phyloP scores from a whole-genome alignment of 1,140 invertebrate genomes.

The Macrobrachium nipponense region DNA sequence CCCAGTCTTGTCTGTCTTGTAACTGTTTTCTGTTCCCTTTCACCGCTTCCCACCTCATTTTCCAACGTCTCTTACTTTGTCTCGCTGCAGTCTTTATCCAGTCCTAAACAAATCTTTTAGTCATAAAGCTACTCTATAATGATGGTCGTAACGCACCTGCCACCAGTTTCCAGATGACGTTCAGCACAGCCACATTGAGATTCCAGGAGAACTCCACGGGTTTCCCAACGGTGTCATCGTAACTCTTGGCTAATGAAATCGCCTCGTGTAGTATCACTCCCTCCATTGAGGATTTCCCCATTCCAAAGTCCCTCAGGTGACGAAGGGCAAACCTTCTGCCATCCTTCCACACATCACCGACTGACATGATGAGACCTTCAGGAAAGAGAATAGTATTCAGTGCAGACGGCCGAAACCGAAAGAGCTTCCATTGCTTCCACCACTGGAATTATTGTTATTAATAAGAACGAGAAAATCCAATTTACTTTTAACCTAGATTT shows the following conservation, averaged over 20 bases:
- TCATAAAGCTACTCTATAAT: no score
- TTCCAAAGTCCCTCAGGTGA: slow-evolving; percentile 27
- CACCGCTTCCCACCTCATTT: no score
- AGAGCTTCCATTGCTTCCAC: no score
- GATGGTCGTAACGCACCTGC: background rate
- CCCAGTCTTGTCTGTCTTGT: no score
- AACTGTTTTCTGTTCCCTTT: no score
- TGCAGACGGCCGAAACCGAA: background rate
- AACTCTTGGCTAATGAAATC: background rate
- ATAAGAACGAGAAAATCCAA: no score
- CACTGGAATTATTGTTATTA: no score
- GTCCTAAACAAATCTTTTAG: no score
- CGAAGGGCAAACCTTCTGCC: slow-evolving; percentile 18
- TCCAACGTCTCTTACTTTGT: no score
- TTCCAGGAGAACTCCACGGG: background rate
- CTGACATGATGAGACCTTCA: slow-evolving; percentile 15
- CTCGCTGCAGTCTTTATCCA: no score
- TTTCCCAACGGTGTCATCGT: background rate
- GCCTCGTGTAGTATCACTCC: slow-evolving; percentile 22
- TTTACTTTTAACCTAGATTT: no score
- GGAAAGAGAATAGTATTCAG: background rate
- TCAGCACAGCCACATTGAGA: slow-evolving; percentile 23
- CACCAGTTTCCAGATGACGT: slow-evolving; percentile 34
- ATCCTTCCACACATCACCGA: slow-evolving; percentile 9
- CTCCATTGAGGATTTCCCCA: slow-evolving; percentile 9